These are phyloP conservation scores for Diplazon laetatorius DNA, from an alignment of 2,888 invertebrate species.

Conservation along the genomic window DNA sequence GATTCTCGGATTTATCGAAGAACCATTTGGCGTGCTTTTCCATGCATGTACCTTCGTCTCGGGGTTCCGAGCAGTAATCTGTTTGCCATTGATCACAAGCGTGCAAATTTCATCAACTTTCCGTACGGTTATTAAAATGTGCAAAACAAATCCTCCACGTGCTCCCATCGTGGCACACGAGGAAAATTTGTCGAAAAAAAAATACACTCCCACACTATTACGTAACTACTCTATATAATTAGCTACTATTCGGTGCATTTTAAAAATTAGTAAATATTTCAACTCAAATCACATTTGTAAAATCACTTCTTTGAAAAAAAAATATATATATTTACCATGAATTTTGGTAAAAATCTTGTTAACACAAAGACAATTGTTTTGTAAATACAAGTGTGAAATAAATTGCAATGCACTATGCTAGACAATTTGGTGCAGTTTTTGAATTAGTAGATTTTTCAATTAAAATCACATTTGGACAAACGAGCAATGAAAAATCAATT, in stretches of 20 bases:
- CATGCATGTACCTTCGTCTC: slow-evolving; percentile 90
- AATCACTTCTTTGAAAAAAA: neutral
- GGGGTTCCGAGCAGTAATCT: slow-evolving; percentile 91
- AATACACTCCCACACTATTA: neutral
- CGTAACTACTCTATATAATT: neutral
- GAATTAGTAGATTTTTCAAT: slow-evolving; percentile 6
- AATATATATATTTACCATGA: no score
- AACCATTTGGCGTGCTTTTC: slow-evolving; percentile 92
- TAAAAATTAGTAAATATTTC: neutral
- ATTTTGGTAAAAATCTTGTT: no score
- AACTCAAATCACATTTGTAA: neutral
- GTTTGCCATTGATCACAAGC: slow-evolving; percentile 79
- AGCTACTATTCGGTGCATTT: neutral
- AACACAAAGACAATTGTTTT: no score
- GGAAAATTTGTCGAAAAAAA: no score
- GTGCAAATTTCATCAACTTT: slow-evolving; percentile 76
- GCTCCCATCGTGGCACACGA: no score
- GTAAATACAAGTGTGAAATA: slow-evolving; percentile 17
- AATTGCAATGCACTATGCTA: slow-evolving; percentile 32
- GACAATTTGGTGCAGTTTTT: neutral
- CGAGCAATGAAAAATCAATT: neutral
- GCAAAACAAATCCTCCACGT: neutral
- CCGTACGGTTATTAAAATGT: slow-evolving; percentile 13
- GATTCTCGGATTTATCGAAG: slow-evolving; percentile 91
- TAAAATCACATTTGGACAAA: neutral